Evolutionary conservation across 2,797 vertebrate species (phyloP), one percentile per base, ranked within the genome.

Genomic region (Mycteria americana): DNA sequence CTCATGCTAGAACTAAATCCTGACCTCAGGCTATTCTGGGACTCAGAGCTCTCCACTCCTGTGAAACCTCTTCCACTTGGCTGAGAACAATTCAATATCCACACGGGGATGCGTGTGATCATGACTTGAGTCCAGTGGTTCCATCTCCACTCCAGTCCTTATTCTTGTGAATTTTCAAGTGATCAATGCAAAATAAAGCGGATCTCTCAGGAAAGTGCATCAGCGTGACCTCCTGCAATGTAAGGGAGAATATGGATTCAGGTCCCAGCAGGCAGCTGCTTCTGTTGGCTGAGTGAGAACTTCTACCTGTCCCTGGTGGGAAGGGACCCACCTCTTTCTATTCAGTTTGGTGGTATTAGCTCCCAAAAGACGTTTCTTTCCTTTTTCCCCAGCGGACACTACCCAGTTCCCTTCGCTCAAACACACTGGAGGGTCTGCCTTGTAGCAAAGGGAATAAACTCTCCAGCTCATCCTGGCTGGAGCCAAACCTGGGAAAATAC

Each of bases 21-120:
- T 85, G 56, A 25, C 85, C 91, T 73, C 35, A 3, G 75, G 74
- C 74, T 56, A 0, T 54, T 18, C 74, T 33, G 89, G 37, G 35
- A 13, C 53, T 59, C 7, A 0, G 78, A 45, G 74, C 28, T n/a
- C 77, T 25, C 39, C 5, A 3, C n/a, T 50, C 45, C 39, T 23
- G 30, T 6, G 82, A 19, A 76, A 82, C 23, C 43, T 51, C 63
- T 68, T 75, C 45, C 73, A 35, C 9, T 5, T 2, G 57, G 30
- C 46, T 72, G 35, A 75, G 70, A 76, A 51, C 27, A 46, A 43
- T 8, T 30, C n/a, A 0, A 1, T 15, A 8, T 8, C 70, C 54
- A 53, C 35, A 7, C 6, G 0, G 4, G 13, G 27, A 3, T 17
- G 56, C 0, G 3, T 14, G 46, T 30, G 41, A n/a, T 7, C 1